Base-by-base conservation (phyloP, 2,888 invertebrate genomes). In the Halictus ligatus region DNA sequence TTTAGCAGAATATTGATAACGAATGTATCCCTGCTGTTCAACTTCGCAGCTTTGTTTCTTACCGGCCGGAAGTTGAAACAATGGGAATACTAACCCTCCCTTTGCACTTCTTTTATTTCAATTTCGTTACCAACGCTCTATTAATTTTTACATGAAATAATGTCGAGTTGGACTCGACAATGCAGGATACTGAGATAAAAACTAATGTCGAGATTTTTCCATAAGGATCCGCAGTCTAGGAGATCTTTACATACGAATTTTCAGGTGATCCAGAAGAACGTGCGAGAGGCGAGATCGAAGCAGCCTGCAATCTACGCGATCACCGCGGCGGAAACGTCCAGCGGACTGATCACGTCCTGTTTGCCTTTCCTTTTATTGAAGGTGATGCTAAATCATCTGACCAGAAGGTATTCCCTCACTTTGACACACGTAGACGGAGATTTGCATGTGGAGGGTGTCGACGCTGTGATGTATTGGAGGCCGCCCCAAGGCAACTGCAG, bases 401-500 rank as follows among this genome's bases (percentile, higher is more conserved):
- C 97, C 1, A 95, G 97, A 48, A 96, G 97, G 90, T 97, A 97
- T 92, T 96, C 97, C 0, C 96, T 97, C 0, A 96, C 96, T 0
- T 96, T 97, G 82, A 97, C 97, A 46, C 92, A 95, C 89, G 95
- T 95, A 6, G 95, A 96, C 86, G 96, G 95, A 2, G 96, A 97
- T 12, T 90, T 97, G 29, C 97, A 97, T 96, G 97, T 97, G 0
- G 97, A 97, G 86, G 96, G 96, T 13, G 96, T 97, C 1, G 96
- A 96, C 6, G 96, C 96, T 67, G 96, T 97, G 0, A 95, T 97
- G 79, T 97, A 97, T 92, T 97, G 97, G 97, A 95, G 97, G 89
- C 97, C 97, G 18, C 97, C 97, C 0, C 97, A 97, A 94, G 97
- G 97, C 79, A 97, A 97, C 94, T 97, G 97, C 87, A 97, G 97